Base-by-base conservation (phyloP, 1,140 invertebrate species). In the Vanessa tameamea region DNA sequence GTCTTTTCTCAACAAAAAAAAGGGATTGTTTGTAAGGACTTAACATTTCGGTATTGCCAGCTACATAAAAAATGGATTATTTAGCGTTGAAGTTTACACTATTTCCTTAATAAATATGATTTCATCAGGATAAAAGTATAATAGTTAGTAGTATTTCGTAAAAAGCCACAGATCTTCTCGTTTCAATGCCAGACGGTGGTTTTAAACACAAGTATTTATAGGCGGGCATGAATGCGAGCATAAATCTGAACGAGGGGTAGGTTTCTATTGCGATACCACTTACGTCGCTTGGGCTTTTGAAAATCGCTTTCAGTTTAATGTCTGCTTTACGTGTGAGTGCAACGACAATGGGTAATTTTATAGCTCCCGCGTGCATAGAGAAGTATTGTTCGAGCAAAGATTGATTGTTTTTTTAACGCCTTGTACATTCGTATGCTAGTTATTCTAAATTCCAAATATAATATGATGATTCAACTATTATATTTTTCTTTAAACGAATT, bases 291-390 rank as follows among this genome's bases (percentile, higher is more conserved):
- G 73, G 75, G 78, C 76, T 86, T 88, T 87, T 80, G 78, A 82
- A 78, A 88, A 90, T 83, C 81, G 86, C 82, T 88, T 85, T 84
- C 82, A 83, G 80, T 86, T 85, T 85, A 89, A 86, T 82, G 85
- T 78, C 72, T 80, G 81, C 78, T 82, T 83, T 85, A 83, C 79
- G 79, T 72, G 79, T 73, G 70, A 80, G 74, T 87, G 84, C 79
- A 86, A 83, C 84, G 80, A 90, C 88, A 90, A 89, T 88, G 80
- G 81, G 84, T 81, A 82, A 82, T 87, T 87, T 86, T 84, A 87
- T 86, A 73, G 78, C 79, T 78, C 75, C 64, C 76, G 72, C 71
- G 75, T 73, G 70, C 64, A 73, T 73, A 69, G 63, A 75, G 70
- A 47, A 16, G 67, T 55, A 74, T 74, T 59, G 72, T 72, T 12